phyloP scores from a whole-genome alignment of 92 coral and sea anemone genomes.

The Epizoanthus stellaris region DNA sequence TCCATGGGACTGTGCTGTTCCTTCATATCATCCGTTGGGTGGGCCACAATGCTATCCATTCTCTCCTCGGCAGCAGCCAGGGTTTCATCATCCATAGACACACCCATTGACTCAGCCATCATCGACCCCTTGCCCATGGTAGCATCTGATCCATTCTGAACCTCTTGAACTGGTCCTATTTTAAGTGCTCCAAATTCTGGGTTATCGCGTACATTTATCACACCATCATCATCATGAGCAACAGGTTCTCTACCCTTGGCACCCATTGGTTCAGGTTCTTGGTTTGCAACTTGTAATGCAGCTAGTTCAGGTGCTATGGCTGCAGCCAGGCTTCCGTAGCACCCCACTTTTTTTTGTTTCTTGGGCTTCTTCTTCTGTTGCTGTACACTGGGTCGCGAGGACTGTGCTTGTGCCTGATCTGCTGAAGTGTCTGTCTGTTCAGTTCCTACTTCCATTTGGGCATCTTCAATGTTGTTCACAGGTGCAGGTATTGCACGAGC shows the following conservation, averaged over 20 bases:
- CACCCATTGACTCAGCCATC: not conserved
- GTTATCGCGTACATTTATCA: conserved; percentile 1
- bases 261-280: not conserved
- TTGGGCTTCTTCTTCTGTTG: conserved; percentile 25
- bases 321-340: conserved; percentile 56
- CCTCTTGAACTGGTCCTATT: conserved; percentile 21
- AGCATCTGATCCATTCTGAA: not conserved
- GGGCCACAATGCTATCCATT: conserved; percentile 1
- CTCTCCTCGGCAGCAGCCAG: not conserved
- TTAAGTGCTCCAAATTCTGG: conserved; percentile 24
- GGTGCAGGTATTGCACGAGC: not conserved
- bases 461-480: not conserved
- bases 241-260: not conserved
- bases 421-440: not conserved
- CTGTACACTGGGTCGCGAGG: not conserved
- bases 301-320: conserved; percentile 56
- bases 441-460: not conserved
- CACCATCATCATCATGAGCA: not conserved
- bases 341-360: conserved; percentile 15
- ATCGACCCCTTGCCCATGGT: not conserved
- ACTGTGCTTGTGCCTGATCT: not conserved
- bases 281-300: conserved; percentile 20
- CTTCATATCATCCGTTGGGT: conserved; percentile 20
- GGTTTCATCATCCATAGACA: not conserved
- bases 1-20: not conserved